phyloP scores from a whole-genome alignment of 2,113 vertebrate species.

The Scopus umbretta region DNA sequence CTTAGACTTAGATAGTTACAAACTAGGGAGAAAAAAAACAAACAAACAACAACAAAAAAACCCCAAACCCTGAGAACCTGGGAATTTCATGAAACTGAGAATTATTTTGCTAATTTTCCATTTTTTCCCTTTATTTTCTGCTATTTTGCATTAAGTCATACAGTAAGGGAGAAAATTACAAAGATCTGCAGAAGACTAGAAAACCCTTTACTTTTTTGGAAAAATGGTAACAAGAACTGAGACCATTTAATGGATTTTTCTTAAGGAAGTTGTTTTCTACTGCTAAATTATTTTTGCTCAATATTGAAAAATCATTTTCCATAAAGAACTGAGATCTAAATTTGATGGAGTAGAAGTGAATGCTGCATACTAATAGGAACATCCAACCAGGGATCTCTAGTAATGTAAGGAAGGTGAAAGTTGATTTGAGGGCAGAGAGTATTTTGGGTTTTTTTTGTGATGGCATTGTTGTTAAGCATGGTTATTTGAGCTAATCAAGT shows the following conservation, averaged over 20 bases:
- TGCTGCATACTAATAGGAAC: neutral
- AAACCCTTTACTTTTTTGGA: neutral
- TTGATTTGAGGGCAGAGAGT: neutral
- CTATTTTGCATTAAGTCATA: neutral
- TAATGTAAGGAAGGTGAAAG: neutral
- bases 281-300: neutral
- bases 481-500: neutral
- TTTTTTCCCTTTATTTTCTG: neutral
- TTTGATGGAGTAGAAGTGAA: neutral
- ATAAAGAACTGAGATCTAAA: neutral
- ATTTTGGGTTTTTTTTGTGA: neutral
- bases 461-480: neutral
- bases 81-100: neutral
- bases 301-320: neutral
- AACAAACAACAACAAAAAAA: no score
- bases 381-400: neutral
- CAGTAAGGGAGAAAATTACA: neutral
- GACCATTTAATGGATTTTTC: neutral
- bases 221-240: neutral
- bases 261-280: neutral
- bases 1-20: neutral
- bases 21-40: neutral
- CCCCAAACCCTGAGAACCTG: neutral
- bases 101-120: neutral
- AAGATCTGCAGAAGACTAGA: neutral